Percentiles rank a stretch among this genome's conserved stretches.
phyloP scores from a whole-genome alignment of 2,888 invertebrate genomes.

The Ptychoptera contaminata region DNA sequence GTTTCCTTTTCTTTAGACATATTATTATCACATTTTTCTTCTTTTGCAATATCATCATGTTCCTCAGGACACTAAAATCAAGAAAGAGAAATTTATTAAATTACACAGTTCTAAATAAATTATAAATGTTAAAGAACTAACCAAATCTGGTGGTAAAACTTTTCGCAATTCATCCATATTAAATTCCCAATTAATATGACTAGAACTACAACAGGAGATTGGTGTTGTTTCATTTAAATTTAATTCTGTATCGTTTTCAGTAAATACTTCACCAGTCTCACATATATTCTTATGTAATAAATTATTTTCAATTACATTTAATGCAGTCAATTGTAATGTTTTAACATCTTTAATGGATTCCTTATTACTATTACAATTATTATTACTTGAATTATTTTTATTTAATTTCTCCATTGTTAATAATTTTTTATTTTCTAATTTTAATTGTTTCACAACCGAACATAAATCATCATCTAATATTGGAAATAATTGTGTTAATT shows the following conservation, averaged over 20 bases:
- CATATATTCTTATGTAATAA: background rate
- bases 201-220: slow-evolving; percentile 49
- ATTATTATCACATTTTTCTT: no score
- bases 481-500: slow-evolving; percentile 36
- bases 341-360: no score
- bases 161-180: slow-evolving; percentile 53
- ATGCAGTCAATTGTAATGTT: no score
- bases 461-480: slow-evolving; percentile 39
- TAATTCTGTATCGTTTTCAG: slow-evolving; percentile 27
- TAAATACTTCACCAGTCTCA: slow-evolving; percentile 17
- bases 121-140: slow-evolving; percentile 29
- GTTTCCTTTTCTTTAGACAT: no score
- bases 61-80: background rate
- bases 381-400: slow-evolving; percentile 13
- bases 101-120: background rate
- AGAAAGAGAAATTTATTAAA: background rate
- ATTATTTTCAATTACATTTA: no score
- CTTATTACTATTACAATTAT: no score
- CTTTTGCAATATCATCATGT: no score
- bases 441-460: slow-evolving; percentile 33
- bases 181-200: slow-evolving; percentile 44
- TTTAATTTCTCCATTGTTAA: slow-evolving; percentile 15
- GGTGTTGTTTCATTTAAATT: slow-evolving; percentile 42
- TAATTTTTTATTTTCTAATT: slow-evolving; percentile 17
- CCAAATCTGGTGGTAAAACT: slow-evolving; percentile 44